Evolutionary conservation across 2,888 invertebrate genomes (phyloP).

Genomic region (Andrena marginata): DNA sequence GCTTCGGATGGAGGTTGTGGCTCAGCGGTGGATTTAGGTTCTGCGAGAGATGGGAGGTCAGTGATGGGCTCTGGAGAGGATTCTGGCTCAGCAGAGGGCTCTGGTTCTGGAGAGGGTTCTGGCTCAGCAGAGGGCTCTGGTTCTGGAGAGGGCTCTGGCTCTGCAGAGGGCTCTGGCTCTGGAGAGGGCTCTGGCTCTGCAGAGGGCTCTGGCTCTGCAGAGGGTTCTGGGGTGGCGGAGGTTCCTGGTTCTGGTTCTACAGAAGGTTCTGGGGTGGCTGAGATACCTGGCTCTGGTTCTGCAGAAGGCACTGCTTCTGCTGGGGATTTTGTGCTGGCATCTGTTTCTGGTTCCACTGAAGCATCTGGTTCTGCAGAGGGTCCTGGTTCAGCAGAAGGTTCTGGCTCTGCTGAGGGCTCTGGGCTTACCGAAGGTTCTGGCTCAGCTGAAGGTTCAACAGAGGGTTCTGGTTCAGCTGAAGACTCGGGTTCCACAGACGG

Average conservation of each 20-base stretch:
- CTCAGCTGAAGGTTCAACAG: constrained; percentile 33
- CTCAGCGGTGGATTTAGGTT: constrained; percentile 69
- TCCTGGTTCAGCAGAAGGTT: constrained; percentile 65
- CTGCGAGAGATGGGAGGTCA: constrained; percentile 57
- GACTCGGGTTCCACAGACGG: neutral
- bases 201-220: constrained; percentile 68
- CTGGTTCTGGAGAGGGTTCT: constrained; percentile 71
- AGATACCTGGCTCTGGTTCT: constrained; percentile 17
- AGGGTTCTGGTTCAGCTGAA: constrained; percentile 58
- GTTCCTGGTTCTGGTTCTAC: constrained; percentile 31
- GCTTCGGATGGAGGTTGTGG: constrained; percentile 64
- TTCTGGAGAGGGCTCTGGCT: constrained; percentile 60
- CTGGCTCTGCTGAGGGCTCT: constrained; percentile 55
- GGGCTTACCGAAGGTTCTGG: constrained; percentile 68
- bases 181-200: constrained; percentile 45
- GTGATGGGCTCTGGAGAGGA: constrained; percentile 73
- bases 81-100: too few species aligned
- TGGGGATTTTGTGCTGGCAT: constrained; percentile 61
- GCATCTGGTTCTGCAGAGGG: constrained; percentile 67
- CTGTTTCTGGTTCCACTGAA: constrained; percentile 59
- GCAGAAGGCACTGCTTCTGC: neutral
- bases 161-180: constrained; percentile 46
- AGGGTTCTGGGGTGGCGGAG: constrained; percentile 55
- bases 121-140: constrained; percentile 66
- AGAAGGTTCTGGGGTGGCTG: constrained; percentile 3